These are phyloP conservation scores for Etheostoma spectabile DNA, from an alignment of 2,113 vertebrate species.

Conservation along the genomic window DNA sequence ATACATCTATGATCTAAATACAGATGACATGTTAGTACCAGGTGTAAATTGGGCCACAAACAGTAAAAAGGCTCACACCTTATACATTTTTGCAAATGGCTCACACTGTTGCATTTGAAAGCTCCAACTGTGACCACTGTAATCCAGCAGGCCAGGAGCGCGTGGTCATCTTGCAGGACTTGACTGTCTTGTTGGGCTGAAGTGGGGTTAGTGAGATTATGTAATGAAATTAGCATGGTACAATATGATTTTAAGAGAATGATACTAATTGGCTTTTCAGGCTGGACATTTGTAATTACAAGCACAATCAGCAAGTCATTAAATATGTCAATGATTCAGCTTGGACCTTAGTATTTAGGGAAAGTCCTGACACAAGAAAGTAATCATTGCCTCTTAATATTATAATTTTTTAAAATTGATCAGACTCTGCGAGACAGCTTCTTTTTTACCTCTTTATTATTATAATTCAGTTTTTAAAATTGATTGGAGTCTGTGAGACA, in stretches of 20 bases:
- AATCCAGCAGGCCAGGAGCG: neutral
- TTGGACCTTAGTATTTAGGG: conserved; percentile 29
- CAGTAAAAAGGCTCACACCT: neutral
- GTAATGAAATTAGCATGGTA: conserved; percentile 24
- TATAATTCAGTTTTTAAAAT: conserved; percentile 20
- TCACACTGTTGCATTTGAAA: neutral
- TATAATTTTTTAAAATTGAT: conserved; percentile 29
- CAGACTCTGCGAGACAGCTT: neutral
- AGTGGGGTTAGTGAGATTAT: conserved; percentile 21
- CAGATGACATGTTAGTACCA: neutral
- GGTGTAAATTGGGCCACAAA: neutral
- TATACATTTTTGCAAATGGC: neutral
- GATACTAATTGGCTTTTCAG: conserved; percentile 45
- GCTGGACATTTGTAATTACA: conserved; percentile 40
- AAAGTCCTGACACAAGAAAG: conserved; percentile 19
- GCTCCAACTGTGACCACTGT: neutral
- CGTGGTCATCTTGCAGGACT: neutral
- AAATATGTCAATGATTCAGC: conserved; percentile 33
- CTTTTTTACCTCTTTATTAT: conserved; percentile 21
- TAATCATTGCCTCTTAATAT: conserved; percentile 28
- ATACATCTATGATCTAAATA: too few species aligned
- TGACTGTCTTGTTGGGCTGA: neutral
- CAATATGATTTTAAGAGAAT: conserved; percentile 30
- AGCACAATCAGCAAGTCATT: conserved; percentile 38
- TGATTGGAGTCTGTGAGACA: neutral